Evolutionary conservation across 2,888 invertebrate genomes (phyloP), one percentile per base, ranked within the genome.

Genomic region (Chalcis sispes): DNA sequence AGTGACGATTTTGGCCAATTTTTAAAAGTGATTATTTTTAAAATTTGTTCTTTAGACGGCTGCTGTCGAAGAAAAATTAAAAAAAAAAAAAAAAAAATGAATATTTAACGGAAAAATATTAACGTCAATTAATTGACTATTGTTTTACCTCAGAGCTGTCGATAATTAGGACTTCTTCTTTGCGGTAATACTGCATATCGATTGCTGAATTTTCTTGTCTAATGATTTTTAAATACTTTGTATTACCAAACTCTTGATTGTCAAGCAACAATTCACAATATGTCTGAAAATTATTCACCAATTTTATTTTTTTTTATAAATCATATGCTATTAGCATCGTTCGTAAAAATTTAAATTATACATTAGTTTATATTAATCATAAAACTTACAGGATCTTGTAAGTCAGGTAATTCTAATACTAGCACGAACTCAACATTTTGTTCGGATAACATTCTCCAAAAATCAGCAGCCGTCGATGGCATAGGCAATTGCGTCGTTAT

Each of bases 401-500:
- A 64, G 78, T 89, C 82, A 8, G 89, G 84, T n/a, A 84, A 84
- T 74, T 90, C 89, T 10, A 90, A 78, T 48, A 88, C 86, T 1
- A 90, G 81, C 32, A 90, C 85, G 0, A 89, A 82, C 58, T 85
- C 83, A n/a, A 87, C 82, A 66, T 88, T 83, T 40, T 87, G 83
- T 70, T 90, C 89, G 1, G 84, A 81, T 0, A 90, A 81, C 83
- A 90, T 82, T 78, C 90, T 85, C 90, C 90, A 90, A 77, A 90
- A 90, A 81, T 90, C 90, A 5, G 83, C 85, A 1, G 89, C 67
- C 1, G 90, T 90, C n/a, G 85, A 82, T 0, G 87, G 87, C 78
- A 90, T 70, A 0, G 90, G 90, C 50, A 89, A 85, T 78, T 90
- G 90, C 0, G 90, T 89, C 0, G 89, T 89, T 7, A 90, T 85